Evolutionary conservation across 2,888 invertebrate genomes (phyloP).

Genomic region (Nematopogon swammerdamellus): DNA sequence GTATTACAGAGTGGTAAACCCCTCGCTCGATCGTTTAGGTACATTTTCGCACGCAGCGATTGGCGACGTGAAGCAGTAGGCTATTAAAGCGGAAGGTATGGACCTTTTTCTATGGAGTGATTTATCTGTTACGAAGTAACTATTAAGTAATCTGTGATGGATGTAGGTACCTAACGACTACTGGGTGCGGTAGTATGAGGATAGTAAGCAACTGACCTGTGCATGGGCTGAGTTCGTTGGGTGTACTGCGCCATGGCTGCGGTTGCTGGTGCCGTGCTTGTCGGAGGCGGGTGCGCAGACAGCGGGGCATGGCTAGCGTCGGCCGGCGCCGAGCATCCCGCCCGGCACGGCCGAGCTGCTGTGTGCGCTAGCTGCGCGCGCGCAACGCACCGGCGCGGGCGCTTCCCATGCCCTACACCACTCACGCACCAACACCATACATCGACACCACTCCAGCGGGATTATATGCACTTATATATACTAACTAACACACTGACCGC

Average conservation of each 20-base stretch:
- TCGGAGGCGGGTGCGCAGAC: neutral
- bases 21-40: too few relatives aligned
- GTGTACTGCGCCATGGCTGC: constrained; percentile 51
- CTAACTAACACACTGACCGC: neutral
- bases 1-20: too few relatives aligned
- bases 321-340: constrained; percentile 35
- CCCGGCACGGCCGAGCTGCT: constrained; percentile 21
- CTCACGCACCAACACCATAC: neutral
- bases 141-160: too few relatives aligned
- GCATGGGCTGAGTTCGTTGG: constrained; percentile 54
- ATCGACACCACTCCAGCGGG: neutral
- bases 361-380: constrained; percentile 37
- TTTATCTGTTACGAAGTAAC: too few relatives aligned
- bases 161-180: too few relatives aligned
- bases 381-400: constrained; percentile 3
- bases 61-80: too few relatives aligned
- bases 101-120: too few relatives aligned
- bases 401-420: constrained; percentile 16
- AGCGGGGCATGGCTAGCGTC: neutral
- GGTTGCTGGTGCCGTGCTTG: constrained; percentile 6
- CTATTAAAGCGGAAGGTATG: too few relatives aligned
- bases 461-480: neutral
- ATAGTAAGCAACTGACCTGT: constrained; percentile 49
- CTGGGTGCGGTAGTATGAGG: too few relatives aligned
- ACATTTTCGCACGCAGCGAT: too few relatives aligned